Percentiles rank a stretch among this genome's conserved stretches.
Evolutionary conservation across 2,113 vertebrate species (phyloP).

Genomic region (Nettapus auritus): DNA sequence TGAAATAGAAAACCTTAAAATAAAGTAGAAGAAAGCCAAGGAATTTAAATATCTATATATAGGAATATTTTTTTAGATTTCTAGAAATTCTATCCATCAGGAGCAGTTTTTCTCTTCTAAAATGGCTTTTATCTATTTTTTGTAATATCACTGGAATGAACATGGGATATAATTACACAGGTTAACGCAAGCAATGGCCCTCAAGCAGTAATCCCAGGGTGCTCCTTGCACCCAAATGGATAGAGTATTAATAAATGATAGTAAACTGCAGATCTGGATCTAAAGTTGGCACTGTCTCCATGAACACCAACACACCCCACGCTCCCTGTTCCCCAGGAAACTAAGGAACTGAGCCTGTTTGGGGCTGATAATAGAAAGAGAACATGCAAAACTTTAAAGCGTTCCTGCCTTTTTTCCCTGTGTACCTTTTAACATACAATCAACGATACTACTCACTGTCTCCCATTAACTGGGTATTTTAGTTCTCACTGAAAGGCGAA

Average conservation of each 20-base stretch:
- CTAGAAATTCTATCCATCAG: neutral
- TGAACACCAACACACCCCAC: neutral
- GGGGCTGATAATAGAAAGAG: neutral
- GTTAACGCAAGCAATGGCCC: neutral
- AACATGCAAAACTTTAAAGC: neutral
- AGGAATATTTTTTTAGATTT: neutral
- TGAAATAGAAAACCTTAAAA: neutral
- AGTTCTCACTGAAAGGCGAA: neutral
- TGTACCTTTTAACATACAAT: neutral
- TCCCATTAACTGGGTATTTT: neutral
- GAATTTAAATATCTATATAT: neutral
- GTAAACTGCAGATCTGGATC: neutral
- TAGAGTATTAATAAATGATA: neutral
- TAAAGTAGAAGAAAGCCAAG: neutral
- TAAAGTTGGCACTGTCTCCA: neutral
- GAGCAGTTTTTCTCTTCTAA: neutral
- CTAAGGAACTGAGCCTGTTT: neutral
- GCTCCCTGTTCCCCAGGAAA: neutral
- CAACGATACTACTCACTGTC: neutral
- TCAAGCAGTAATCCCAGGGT: neutral
- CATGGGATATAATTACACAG: neutral
- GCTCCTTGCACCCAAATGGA: neutral
- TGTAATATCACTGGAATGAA: neutral
- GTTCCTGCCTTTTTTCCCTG: neutral
- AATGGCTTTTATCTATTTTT: neutral